Base-by-base conservation (phyloP, 37 sponge, comb jelly and placozoan species). In the Bolinopsis microptera region DNA sequence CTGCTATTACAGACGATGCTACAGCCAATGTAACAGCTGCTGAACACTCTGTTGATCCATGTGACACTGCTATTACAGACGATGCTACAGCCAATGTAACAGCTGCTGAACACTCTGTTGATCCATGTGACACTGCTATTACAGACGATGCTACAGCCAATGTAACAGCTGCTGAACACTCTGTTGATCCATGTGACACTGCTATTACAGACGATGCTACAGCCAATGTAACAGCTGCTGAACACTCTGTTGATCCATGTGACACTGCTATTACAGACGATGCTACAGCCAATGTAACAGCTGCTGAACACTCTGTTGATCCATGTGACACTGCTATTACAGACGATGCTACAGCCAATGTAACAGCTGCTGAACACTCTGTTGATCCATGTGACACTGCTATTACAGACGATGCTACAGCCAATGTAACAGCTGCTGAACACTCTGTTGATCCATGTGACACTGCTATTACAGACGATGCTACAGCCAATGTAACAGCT, bases 401-500 rank as follows among this genome's bases (percentile, higher is more conserved):
- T 28, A 30, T 18, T 5, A 3, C 26, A 8, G 61, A 86, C 2
- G 39, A 86, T 41, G 90, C 39, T 86, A 86, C 39, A 39, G 90
- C 90, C 36, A 86, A 86, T 86, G 61, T 86, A 34, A 33, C 90
- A 24, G 90, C 90, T 86, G 90, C 26, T 30, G 31, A 72, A 28
- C 75, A 86, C 33, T 35, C 35, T 77, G 80, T 36, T 77, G 32
- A 77, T 77, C 80, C 1, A 77, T 77, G 80, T 77, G 80, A 77
- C 18, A 77, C 33, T 86, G 61, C 40, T 28, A 30, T 18, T 5
- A 3, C 26, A 8, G 61, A 86, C 2, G 39, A 86, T 41, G 90
- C 39, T 86, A 86, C 39, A 39, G 90, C 90, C 36, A 86, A 86
- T 86, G 61, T 86, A 34, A 33, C 90, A 24, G 90, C 90, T 86